phyloP scores from a whole-genome alignment of 1,140 invertebrate genomes.

The Trichogramma pretiosum region DNA sequence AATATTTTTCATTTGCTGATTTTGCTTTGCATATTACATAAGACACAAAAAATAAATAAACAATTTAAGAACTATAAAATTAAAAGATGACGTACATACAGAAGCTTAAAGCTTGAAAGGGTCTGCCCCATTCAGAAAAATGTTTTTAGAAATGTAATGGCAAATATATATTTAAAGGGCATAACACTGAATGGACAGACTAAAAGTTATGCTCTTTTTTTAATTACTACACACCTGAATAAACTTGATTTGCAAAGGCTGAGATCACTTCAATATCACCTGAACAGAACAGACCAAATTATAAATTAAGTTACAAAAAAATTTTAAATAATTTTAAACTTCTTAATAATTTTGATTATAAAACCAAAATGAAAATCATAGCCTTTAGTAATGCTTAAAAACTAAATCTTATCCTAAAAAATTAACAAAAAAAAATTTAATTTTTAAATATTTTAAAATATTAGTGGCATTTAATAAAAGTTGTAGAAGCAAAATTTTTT shows the following conservation, averaged over 20 bases:
- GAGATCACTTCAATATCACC: slow-evolving; percentile 48
- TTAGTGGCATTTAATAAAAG: slow-evolving; percentile 17
- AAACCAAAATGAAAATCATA: neutral
- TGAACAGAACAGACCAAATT: slow-evolving; percentile 52
- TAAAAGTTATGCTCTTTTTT: slow-evolving; percentile 18
- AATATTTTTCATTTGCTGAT: too few species aligned
- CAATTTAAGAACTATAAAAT: neutral
- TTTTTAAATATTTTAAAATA: slow-evolving; percentile 11
- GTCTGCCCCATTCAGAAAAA: slow-evolving; percentile 41
- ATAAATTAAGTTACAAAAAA: slow-evolving; percentile 24
- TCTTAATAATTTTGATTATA: slow-evolving; percentile 16
- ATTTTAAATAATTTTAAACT: slow-evolving; percentile 1
- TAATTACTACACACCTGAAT: slow-evolving; percentile 52
- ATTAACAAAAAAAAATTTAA: neutral
- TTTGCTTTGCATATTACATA: too few species aligned
- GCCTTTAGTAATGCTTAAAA: neutral
- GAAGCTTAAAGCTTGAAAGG: slow-evolving; percentile 17
- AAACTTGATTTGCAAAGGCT: slow-evolving; percentile 51
- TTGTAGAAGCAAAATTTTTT: too few species aligned
- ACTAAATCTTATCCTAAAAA: neutral
- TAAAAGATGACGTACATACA: neutral
- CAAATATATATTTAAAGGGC: slow-evolving; percentile 7
- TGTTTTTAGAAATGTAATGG: neutral
- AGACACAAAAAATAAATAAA: too few species aligned
- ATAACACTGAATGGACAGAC: slow-evolving; percentile 43